These are phyloP conservation scores for Yponomeuta evonymella DNA, from an alignment of 2,888 invertebrate genomes.

Conservation along the genomic window DNA sequence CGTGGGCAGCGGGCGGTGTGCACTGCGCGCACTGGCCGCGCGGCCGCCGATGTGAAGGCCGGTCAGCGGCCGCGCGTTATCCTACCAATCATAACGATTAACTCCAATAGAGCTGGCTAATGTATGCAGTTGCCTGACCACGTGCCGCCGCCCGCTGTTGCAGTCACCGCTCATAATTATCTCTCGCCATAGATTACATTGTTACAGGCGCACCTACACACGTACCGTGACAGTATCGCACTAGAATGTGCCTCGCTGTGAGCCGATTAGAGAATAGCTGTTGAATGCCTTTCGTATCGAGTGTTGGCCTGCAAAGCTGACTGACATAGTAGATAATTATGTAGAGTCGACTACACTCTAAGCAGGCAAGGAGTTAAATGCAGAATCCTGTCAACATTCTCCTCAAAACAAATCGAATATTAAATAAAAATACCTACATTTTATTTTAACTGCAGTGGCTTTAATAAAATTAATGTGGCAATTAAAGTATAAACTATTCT, in stretches of 20 bases:
- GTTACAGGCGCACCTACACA: constrained; percentile 6
- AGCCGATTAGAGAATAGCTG: constrained; percentile 1
- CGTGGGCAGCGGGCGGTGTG: neutral
- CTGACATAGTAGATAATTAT: neutral
- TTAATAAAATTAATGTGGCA: neutral
- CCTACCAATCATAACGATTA: constrained; percentile 60
- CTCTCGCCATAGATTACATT: constrained; percentile 6
- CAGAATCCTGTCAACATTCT: too few species aligned
- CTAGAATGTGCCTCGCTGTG: constrained; percentile 9
- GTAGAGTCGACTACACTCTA: neutral
- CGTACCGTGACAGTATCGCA: constrained; percentile 13
- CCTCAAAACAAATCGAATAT: too few species aligned
- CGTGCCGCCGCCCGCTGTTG: constrained; percentile 38
- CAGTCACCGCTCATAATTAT: constrained; percentile 12
- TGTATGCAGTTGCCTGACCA: constrained; percentile 46
- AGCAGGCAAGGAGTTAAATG: too few species aligned
- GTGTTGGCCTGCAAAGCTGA: neutral
- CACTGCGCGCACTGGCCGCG: constrained; percentile 26
- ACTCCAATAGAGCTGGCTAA: constrained; percentile 38
- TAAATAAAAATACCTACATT: neutral
- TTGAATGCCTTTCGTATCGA: neutral
- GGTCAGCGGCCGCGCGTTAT: constrained; percentile 72
- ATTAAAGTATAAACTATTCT: constrained; percentile 1
- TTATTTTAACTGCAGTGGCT: neutral
- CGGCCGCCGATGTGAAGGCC: constrained; percentile 64